Base-by-base conservation (phyloP, 1,140 invertebrate species). In the Drosophila serrata region DNA sequence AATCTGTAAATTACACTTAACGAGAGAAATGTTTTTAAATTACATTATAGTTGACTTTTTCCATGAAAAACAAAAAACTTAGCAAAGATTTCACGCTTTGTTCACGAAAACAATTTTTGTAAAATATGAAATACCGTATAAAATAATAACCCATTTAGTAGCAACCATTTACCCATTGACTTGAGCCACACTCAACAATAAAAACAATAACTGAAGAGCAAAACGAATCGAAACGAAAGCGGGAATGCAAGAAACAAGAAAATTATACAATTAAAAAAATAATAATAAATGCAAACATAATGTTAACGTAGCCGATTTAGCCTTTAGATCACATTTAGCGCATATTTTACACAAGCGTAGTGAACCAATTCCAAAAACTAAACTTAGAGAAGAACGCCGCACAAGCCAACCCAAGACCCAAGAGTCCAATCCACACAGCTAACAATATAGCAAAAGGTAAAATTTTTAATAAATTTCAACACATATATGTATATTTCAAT, bases 21-120 rank as follows among this genome's bases (percentile, higher is more conserved):
- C 42, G 60, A 62, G 39, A 60, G n/a, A 39, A 62, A 39, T 72
- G 82, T 86, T 86, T 86, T 86, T 82, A 87, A 82, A 85, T 61
- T 51, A 51, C 49, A 39, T 40, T 55, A 68, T 77, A 78, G 64
- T 69, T 78, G 56, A 78, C 56, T 77, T 69, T 75, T 76, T 76
- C 74, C 63, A 76, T 77, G 62, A 77, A 77, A 74, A 15, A 40
- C 35, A 48, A 79, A 51, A 49, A 79, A 56, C 24, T 55, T 33
- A 65, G 43, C 55, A 60, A 35, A 17, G 42, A 67, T 6, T 33
- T 40, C 61, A 51, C 48, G 73, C 65, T 67, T 77, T 42, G 56
- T 56, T 56, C 27, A 40, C 27, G 22, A 12, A 45, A 46, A 46
- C 45, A 48, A 68, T 49, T 58, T 70, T 58, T 72, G 68, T 72